Base-by-base conservation (phyloP, 2,113 vertebrate genomes). In the Periophthalmus modestus region DNA sequence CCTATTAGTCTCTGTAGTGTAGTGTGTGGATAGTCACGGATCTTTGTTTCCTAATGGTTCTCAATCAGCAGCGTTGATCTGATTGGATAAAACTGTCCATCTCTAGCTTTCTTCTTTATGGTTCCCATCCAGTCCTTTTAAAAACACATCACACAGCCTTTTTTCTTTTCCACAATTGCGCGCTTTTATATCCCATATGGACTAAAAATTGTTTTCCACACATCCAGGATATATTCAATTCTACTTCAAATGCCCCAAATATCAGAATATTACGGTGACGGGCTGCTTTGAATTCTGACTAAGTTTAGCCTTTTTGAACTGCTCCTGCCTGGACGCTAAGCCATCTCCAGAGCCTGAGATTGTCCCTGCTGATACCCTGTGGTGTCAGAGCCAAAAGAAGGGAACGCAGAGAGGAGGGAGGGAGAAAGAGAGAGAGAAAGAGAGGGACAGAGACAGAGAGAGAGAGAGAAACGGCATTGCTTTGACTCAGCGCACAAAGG, bases 401-500 rank as follows among this genome's bases (percentile, higher is more conserved):
- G 84, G 19, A 52, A 80, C 43, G 24, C 79, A 74, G 7, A 21
- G 79, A 69, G 77, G 68, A 83, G 57, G 58, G 39, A 10, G 39
- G 10, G 52, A 7, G 52, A 54, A 19, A 54, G 52, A 52, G 15
- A 3, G 15, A 3, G 50, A 16, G 75, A 80, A 78, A 85, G 7
- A n/a, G 52, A 54, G 7, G 10, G 39, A 43, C 0, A 55, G 52
- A 55, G 52, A 19, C 19, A n/a, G 50, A 54, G 50, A 54, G 19
- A 54, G 52, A 52, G 2, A 16, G 50, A 16, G 75, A 80, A 80
- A 85, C 73, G 80, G 82, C 62, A 74, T 71, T 34, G 66, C 70
- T 73, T 82, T 81, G 82, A 86, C 88, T 88, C 77, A 82, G 79
- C 62, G 39, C 76, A 87, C 79, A 88, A 85, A 89, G 77, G 72